phyloP scores from a whole-genome alignment of 2,113 vertebrate species.

The Stegostoma tigrinum region DNA sequence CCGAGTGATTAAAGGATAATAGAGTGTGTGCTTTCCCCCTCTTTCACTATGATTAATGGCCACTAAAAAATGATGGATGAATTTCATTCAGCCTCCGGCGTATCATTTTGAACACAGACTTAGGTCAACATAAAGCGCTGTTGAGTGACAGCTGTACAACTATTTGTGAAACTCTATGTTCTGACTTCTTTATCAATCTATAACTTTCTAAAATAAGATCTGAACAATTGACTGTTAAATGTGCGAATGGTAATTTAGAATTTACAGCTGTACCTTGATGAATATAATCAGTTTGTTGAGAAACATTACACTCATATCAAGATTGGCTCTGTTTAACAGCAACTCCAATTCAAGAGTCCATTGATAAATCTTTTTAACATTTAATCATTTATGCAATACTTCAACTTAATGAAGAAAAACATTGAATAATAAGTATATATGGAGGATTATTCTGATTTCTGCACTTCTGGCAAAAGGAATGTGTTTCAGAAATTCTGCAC shows the following conservation, averaged over 20 bases:
- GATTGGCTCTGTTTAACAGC: not conserved
- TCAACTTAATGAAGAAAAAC: not conserved
- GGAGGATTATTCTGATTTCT: not conserved
- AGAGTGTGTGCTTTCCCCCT: not conserved
- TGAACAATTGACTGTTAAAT: not conserved
- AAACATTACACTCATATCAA: not conserved
- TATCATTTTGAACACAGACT: not conserved
- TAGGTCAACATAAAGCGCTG: not conserved
- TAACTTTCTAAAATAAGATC: not conserved
- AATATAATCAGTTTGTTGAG: not conserved
- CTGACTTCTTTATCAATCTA: not conserved
- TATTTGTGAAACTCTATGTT: not conserved
- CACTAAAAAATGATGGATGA: not conserved
- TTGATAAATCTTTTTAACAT: not conserved
- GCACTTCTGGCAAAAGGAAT: not conserved
- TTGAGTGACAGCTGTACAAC: not conserved
- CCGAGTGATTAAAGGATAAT: not conserved
- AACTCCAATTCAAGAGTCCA: not conserved
- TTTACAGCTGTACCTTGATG: not conserved
- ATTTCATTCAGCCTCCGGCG: not conserved
- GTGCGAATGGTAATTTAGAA: not conserved
- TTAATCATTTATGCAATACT: not conserved
- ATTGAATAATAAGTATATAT: not conserved
- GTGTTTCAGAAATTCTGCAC: not conserved
- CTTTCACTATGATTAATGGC: not conserved